These are phyloP conservation scores for Heteractis magnifica DNA, from an alignment of 92 coral and sea anemone species.

Conservation along the genomic window DNA sequence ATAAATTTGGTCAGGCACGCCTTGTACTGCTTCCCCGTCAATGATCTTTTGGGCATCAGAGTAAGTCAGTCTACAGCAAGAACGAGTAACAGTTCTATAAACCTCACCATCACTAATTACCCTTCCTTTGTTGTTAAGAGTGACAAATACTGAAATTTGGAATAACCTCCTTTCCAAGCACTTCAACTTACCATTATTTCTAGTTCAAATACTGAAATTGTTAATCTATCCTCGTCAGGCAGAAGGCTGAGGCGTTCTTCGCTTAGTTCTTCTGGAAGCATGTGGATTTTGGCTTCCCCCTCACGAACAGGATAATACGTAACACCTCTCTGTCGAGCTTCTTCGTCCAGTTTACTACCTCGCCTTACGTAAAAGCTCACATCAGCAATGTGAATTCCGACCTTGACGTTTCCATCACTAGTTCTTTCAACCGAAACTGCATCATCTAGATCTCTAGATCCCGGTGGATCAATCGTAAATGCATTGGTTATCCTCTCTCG, in stretches of 20 bases:
- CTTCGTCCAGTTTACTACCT: constrained; percentile 58
- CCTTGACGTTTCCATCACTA: constrained; percentile 33
- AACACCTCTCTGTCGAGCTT: constrained; percentile 75
- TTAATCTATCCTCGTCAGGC: constrained; percentile 65
- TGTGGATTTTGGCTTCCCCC: constrained; percentile 47
- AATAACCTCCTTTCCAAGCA: too few relatives aligned
- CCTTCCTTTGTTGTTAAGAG: constrained; percentile 49
- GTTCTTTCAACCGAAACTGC: constrained; percentile 65
- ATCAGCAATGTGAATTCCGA: constrained; percentile 92
- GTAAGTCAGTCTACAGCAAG: constrained; percentile 70
- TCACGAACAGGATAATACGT: constrained; percentile 74
- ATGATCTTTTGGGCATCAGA: constrained; percentile 70
- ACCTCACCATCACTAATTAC: constrained; percentile 8
- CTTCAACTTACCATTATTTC: too few relatives aligned
- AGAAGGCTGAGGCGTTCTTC: constrained; percentile 75
- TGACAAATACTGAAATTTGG: constrained; percentile 59
- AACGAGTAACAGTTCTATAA: constrained; percentile 56
- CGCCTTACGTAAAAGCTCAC: constrained; percentile 82
- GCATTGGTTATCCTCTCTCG: constrained; percentile 49
- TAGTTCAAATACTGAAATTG: constrained; percentile 67
- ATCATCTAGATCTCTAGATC: constrained; percentile 81
- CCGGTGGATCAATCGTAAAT: constrained; percentile 87
- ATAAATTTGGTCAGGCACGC: neutral
- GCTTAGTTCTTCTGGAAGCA: constrained; percentile 84
- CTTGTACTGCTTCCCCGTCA: neutral